These are phyloP conservation scores for Eunapius fragilis DNA, from an alignment of 37 sponge, comb jelly and placozoan genomes.

Conservation along the genomic window DNA sequence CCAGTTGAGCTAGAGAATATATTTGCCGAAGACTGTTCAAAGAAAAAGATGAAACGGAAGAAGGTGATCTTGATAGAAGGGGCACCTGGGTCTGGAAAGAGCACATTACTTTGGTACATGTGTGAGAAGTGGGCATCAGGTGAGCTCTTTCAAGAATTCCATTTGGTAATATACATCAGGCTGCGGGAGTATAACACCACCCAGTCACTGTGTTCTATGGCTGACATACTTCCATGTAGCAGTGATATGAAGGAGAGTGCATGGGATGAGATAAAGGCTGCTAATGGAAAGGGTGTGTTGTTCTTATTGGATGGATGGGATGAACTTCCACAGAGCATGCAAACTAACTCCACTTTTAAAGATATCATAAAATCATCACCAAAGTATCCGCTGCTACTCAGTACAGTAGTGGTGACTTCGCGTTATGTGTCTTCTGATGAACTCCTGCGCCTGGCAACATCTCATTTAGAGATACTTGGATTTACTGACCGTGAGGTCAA, in stretches of 20 bases:
- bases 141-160: conserved; percentile 3
- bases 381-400: not conserved
- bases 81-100: conserved; percentile 17
- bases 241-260: not conserved
- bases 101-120: not conserved
- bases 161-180: not conserved
- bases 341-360: not conserved
- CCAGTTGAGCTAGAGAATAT: not conserved
- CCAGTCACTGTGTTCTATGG: not conserved
- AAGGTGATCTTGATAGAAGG: conserved; percentile 9
- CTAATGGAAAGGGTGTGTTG: not conserved
- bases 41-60: not conserved
- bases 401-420: conserved; percentile 15
- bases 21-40: too few species aligned
- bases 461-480: not conserved
- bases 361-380: not conserved
- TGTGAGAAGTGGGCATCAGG: not conserved
- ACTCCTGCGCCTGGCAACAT: not conserved
- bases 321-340: not conserved
- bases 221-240: not conserved
- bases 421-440: not conserved
- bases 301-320: conserved; percentile 17
- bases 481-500: not conserved
- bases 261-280: not conserved
- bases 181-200: too few species aligned